These are phyloP conservation scores for Drosophila tristis DNA, from an alignment of 1,140 invertebrate species.

Conservation along the genomic window DNA sequence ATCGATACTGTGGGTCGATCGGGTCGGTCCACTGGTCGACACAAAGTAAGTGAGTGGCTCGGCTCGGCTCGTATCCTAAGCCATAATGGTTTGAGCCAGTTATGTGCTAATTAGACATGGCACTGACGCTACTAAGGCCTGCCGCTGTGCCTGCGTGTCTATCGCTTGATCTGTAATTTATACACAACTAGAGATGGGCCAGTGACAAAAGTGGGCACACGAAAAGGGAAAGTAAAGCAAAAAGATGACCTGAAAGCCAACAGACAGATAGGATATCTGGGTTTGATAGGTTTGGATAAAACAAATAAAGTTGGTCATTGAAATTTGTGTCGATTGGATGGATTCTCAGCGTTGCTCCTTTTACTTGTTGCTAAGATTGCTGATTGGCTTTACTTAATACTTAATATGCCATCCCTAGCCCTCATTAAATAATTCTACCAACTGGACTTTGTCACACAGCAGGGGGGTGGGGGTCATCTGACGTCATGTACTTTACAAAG, in stretches of 20 bases:
- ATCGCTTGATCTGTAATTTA: constrained; percentile 59
- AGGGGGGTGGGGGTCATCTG: constrained; percentile 10
- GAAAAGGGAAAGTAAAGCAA: not conserved
- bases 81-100: constrained; percentile 33
- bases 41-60: constrained; percentile 5
- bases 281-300: not conserved
- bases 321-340: not conserved
- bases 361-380: too few species aligned
- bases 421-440: constrained; percentile 21
- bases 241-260: constrained; percentile 5
- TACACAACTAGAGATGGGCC: constrained; percentile 36
- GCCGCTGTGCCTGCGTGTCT: constrained; percentile 58
- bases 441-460: constrained; percentile 16
- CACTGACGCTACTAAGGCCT: constrained; percentile 23
- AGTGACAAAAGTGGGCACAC: constrained; percentile 25
- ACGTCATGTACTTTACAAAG: constrained; percentile 36
- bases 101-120: constrained; percentile 72
- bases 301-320: not conserved
- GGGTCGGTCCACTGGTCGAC: constrained; percentile 18
- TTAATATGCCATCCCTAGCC: constrained; percentile 9
- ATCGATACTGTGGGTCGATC: constrained; percentile 6
- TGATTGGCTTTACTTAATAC: too few species aligned
- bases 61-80: constrained; percentile 18
- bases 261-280: not conserved
- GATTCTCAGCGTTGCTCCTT: too few species aligned